phyloP scores from a whole-genome alignment of 1,140 invertebrate species.

The Lepidurus arcticus region DNA sequence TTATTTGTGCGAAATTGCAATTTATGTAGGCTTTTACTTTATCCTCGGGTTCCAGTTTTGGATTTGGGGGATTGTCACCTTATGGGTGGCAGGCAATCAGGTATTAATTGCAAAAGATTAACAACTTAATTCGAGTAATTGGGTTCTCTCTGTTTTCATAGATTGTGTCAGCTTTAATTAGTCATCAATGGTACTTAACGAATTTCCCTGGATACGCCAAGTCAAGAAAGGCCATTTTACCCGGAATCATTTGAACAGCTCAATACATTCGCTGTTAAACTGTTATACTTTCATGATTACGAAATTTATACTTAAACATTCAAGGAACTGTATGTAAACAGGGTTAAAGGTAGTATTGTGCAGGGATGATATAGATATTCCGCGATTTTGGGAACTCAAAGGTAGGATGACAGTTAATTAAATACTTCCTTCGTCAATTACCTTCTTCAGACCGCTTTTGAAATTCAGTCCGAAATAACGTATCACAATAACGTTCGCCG shows the following conservation, averaged over 20 bases:
- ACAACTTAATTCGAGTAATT: too few species aligned
- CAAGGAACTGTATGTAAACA: too few species aligned
- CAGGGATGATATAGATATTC: too few species aligned
- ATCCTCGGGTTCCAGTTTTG: neutral
- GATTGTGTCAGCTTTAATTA: neutral
- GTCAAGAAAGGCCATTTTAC: neutral
- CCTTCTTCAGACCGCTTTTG: too few species aligned
- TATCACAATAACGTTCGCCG: too few species aligned
- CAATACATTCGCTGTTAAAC: neutral
- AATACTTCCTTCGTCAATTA: too few species aligned
- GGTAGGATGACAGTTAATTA: too few species aligned
- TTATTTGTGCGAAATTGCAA: slow-evolving; percentile 1
- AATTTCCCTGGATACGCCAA: neutral
- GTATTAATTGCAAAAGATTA: neutral
- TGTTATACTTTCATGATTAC: neutral
- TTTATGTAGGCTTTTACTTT: neutral
- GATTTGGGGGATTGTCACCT: neutral
- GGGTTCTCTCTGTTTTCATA: neutral
- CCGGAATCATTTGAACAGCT: neutral
- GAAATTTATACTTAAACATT: too few species aligned
- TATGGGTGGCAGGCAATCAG: neutral
- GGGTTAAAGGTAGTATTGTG: too few species aligned
- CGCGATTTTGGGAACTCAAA: too few species aligned
- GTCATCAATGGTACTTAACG: neutral
- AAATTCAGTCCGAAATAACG: too few species aligned